phyloP scores from a whole-genome alignment of 2,113 vertebrate species.

The Forbesichthys papilliferus region DNA sequence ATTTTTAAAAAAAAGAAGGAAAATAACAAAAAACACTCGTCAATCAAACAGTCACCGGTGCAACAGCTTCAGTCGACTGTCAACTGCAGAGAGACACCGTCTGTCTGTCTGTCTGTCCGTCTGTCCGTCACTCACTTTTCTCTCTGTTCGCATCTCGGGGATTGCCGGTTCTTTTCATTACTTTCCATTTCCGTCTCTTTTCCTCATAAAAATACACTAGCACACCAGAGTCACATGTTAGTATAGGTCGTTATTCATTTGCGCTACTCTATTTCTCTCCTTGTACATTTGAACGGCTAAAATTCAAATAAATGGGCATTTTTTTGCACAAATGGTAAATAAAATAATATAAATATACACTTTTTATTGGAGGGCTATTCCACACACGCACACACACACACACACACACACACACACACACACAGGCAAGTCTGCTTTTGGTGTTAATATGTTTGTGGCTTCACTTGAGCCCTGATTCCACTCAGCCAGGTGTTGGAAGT shows the following conservation, averaged over 20 bases:
- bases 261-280: too few species aligned
- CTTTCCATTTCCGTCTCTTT: not conserved
- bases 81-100: too few species aligned
- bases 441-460: slow-evolving; percentile 45
- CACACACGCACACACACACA: not conserved
- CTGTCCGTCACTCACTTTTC: too few species aligned
- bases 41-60: too few species aligned
- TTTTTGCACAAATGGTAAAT: not conserved
- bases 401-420: not conserved
- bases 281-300: not conserved
- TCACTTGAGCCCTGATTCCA: slow-evolving; percentile 59
- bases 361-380: not conserved
- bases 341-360: not conserved
- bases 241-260: not conserved
- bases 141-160: too few species aligned
- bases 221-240: not conserved
- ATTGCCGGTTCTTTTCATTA: too few species aligned
- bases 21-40: too few species aligned
- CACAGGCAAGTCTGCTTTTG: not conserved
- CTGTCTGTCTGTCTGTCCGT: too few species aligned
- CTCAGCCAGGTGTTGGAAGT: slow-evolving; percentile 55
- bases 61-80: too few species aligned
- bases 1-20: too few species aligned
- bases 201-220: not conserved
- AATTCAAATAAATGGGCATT: not conserved